Conservation (phyloP, 2,797 vertebrate genomes). For the Acanthurus lineatus region DNA sequence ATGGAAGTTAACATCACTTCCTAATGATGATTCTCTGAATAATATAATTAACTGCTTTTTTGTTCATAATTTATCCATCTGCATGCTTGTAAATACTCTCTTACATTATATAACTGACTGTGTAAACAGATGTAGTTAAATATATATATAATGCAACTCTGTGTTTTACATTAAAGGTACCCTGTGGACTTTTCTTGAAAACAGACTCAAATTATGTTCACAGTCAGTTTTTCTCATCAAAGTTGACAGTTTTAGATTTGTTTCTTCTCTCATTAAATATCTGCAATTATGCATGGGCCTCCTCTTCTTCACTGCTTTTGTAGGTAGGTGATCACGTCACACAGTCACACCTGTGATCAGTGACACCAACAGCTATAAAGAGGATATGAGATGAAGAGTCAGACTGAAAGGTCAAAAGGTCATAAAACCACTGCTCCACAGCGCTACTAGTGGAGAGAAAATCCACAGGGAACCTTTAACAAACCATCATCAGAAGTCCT, state of each 20-base stretch:
- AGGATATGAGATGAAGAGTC: background rate
- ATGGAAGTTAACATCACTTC: too few species aligned
- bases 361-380: background rate
- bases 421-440: background rate
- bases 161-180: slow-evolving; percentile 33
- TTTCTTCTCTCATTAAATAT: background rate
- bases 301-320: background rate
- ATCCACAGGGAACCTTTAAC: slow-evolving; percentile 51
- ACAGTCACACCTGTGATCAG: too few species aligned
- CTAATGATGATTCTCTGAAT: background rate
- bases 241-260: background rate
- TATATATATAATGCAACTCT: background rate
- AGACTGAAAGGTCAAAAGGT: too few species aligned
- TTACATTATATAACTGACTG: background rate
- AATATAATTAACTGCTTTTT: slow-evolving; percentile 1
- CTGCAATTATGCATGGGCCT: background rate
- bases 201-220: background rate
- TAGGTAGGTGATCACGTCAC: background rate
- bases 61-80: slow-evolving; percentile 25
- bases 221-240: too few species aligned
- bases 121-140: slow-evolving; percentile 22
- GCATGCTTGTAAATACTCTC: slow-evolving; percentile 8
- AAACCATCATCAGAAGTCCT: background rate
- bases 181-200: slow-evolving; percentile 33
- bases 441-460: background rate